Base-by-base conservation (phyloP, 2,797 vertebrate genomes). In the Cephalopachus bancanus region DNA sequence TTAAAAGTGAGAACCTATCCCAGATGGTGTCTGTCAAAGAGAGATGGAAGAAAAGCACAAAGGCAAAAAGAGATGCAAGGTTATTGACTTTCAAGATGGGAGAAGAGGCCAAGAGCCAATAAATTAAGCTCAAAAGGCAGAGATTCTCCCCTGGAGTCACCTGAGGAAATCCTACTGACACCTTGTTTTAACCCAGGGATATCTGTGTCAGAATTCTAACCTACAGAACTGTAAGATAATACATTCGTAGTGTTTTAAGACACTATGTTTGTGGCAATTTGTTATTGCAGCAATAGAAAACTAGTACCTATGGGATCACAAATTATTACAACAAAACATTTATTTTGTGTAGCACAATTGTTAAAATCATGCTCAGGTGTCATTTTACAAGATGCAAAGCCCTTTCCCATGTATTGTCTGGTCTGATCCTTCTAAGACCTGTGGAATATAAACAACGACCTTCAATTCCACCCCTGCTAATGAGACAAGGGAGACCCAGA, bases 1-100 rank as follows among this genome's bases (percentile, higher is more conserved):
- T 74, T 81, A 64, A 91, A 84, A 95, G 26, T 9, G 15, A 88
- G 59, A 96, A n/a, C 20, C 22, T 96, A 60, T n/a, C 49, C 49
- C 49, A 90, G 37, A 14, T 44, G 0, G 28, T 19, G 51, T 85
- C 24, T 76, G 55, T 80, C 72, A 85, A 60, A 49, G 79, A 79
- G 19, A 49, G 69, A 65, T 9, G 59, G 74, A 89, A 49, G 57
- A 83, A 55, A 93, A 33, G 10, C 26, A 75, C 37, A 51, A 74
- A 84, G 51, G n/a, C 80, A 24, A 17, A 49, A 28, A 76, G 71
- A 96, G 72, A 76, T 33, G n/a, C 37, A 83, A 44, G 24, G n/a
- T 0, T 51, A 71, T 51, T 85, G 37, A 57, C 49, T 62, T 19
- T 79, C 16, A 83, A 53, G 81, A 53, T 55, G 12, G 4, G 55